Evolutionary conservation across 2,113 vertebrate species (phyloP).

Genomic region (Sarotherodon lohbergeri): DNA sequence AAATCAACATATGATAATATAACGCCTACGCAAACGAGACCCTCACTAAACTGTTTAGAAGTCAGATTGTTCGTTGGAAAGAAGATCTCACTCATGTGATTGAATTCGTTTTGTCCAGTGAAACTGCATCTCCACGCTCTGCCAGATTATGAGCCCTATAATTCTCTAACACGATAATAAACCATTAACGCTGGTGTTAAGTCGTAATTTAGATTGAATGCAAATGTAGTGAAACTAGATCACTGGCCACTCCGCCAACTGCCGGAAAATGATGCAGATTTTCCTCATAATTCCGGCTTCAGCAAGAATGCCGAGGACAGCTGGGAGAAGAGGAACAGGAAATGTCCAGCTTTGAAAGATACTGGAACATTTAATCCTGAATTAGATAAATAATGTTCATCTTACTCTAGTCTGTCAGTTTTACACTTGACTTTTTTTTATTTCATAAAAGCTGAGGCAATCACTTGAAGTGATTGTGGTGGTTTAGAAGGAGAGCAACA

Average conservation of each 20-base stretch:
- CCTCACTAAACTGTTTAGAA: neutral
- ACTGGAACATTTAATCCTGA: conserved; percentile 30
- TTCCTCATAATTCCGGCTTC: conserved; percentile 35
- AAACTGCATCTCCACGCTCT: neutral
- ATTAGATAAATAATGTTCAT: conserved; percentile 42
- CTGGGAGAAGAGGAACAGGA: conserved; percentile 26
- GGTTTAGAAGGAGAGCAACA: neutral
- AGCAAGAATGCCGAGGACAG: conserved; percentile 29
- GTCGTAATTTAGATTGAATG: conserved; percentile 4
- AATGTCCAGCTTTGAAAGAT: conserved; percentile 27
- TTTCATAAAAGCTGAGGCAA: neutral
- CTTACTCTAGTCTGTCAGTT: conserved; percentile 42
- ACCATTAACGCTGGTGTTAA: neutral
- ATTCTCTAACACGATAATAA: neutral
- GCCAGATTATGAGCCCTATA: neutral
- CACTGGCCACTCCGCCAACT: neutral
- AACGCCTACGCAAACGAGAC: neutral
- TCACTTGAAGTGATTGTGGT: neutral
- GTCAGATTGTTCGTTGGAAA: neutral
- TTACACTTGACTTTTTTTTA: conserved; percentile 19
- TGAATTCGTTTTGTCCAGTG: neutral
- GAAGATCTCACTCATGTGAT: neutral
- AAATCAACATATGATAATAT: neutral
- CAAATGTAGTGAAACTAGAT: neutral
- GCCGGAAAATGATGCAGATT: conserved; percentile 15